Evolutionary conservation across 2,888 invertebrate genomes (phyloP), one percentile per base, ranked within the genome.

Genomic region (Cephus pygmeus): DNA sequence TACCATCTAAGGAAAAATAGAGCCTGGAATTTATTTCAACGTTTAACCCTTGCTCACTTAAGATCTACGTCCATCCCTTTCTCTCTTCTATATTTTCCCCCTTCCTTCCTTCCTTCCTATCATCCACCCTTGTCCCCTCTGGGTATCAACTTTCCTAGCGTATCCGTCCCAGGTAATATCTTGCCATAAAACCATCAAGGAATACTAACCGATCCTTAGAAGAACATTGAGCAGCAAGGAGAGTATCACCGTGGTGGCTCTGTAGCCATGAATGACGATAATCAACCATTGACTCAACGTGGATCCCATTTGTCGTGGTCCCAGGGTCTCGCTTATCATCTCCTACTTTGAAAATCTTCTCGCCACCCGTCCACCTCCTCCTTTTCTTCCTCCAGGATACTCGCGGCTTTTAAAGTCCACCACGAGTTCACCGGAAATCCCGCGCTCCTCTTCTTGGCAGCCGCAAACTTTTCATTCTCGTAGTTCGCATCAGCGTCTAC

Each of bases 181-280:
- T 56, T 23, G 40, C 23, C 40, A 23, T 56, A 56, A 56, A 56
- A 56, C 40, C 23, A 56, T 56, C 40, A 56, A 33, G 71, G 31
- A 78, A 80, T 83, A 90, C 90, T 90, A 84, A 90, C 90, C 89
- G 81, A 89, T 89, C 86, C 88, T 87, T 83, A 88, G 88, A 80
- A 89, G 85, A 79, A 90, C 86, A 85, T 90, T 90, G 84, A 90
- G 88, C 76, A 90, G 87, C 84, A 90, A 85, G 79, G 87, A 89
- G 80, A 90, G 86, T 77, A 89, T 82, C 82, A 90, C 85, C 81
- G 87, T 87, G 85, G 87, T 89, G 81, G 89, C 88, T 83, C 88
- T 87, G 84, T 89, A 88, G 78, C 87, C 87, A 79, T 88, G 88
- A 84, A 86, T 85, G 84, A 88, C 83, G 83, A 87, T 86, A 87